Percentiles rank a stretch among this genome's conserved stretches.
Evolutionary conservation across 2,888 invertebrate genomes (phyloP).

Genomic region (Sinelater perroti): DNA sequence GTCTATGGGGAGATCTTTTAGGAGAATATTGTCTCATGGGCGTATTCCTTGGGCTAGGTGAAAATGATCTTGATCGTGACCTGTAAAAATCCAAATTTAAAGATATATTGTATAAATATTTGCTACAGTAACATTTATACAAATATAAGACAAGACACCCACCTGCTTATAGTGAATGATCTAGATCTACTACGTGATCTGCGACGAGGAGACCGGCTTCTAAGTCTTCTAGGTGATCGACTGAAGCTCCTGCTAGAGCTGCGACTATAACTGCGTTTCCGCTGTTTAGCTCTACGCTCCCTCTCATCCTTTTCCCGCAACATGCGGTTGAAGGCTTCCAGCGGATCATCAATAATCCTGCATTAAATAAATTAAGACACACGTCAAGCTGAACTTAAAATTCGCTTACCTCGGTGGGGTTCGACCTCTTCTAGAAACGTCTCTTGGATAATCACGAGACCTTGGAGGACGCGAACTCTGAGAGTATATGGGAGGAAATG

Average conservation of each 20-base stretch:
- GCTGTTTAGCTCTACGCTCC: slow-evolving; percentile 68
- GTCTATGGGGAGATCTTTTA: slow-evolving; percentile 51
- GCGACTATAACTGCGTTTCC: slow-evolving; percentile 65
- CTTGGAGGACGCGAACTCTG: slow-evolving; percentile 45
- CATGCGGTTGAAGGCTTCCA: slow-evolving; percentile 88
- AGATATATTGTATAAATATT: not conserved
- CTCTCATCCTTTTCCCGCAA: slow-evolving; percentile 84
- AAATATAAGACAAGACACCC: slow-evolving; percentile 35
- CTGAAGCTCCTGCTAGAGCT: slow-evolving; percentile 62
- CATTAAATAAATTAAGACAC: slow-evolving; percentile 40
- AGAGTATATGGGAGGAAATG: slow-evolving; percentile 50
- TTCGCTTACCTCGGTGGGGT: slow-evolving; percentile 62
- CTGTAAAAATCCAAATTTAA: too few species aligned
- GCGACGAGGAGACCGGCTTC: slow-evolving; percentile 58
- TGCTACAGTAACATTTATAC: not conserved
- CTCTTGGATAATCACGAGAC: slow-evolving; percentile 45
- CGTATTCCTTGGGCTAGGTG: slow-evolving; percentile 65
- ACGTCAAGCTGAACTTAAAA: not conserved
- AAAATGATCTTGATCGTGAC: slow-evolving; percentile 72
- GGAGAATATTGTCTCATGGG: slow-evolving; percentile 57
- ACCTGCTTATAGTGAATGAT: slow-evolving; percentile 68
- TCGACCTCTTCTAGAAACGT: slow-evolving; percentile 59
- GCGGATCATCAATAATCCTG: slow-evolving; percentile 83
- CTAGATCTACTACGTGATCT: slow-evolving; percentile 53
- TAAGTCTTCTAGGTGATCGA: slow-evolving; percentile 58